A percentile compares a stretch with the other conserved stretches of the same genome.
Evolutionary conservation across 2,797 vertebrate species (phyloP).

Genomic region (Tadarida brasiliensis): DNA sequence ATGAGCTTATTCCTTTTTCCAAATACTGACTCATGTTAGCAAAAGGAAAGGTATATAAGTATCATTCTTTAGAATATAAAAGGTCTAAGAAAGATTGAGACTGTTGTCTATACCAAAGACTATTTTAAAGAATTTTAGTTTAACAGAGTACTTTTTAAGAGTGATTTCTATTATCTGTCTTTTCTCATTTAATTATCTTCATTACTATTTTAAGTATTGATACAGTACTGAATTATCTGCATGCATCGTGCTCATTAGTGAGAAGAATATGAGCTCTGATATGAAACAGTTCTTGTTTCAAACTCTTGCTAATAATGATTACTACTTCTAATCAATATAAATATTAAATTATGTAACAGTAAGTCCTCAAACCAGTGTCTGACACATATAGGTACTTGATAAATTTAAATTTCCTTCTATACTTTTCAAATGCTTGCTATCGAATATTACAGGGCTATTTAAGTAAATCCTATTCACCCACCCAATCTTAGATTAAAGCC

Average conservation of each 20-base stretch:
- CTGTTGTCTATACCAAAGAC: constrained; percentile 24
- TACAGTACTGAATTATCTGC: constrained; percentile 32
- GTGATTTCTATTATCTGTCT: constrained; percentile 1
- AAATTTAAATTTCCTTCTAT: constrained; percentile 59
- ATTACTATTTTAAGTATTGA: not conserved
- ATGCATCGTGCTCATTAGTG: constrained; percentile 2
- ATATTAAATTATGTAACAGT: not conserved
- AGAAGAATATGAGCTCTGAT: not conserved
- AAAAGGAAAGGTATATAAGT: constrained; percentile 44
- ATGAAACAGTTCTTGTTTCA: constrained; percentile 29
- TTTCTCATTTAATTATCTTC: constrained; percentile 54
- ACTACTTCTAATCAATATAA: not conserved
- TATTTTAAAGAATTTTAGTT: constrained; percentile 2
- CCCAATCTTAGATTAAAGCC: constrained; percentile 30
- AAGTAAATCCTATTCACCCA: constrained; percentile 3
- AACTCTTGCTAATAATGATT: constrained; percentile 44
- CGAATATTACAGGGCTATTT: constrained; percentile 4
- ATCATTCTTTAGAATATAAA: constrained; percentile 32
- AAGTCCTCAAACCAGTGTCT: constrained; percentile 10
- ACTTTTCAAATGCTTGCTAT: constrained; percentile 42
- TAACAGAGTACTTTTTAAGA: constrained; percentile 46
- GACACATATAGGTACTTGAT: not conserved
- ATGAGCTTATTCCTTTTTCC: constrained; percentile 5
- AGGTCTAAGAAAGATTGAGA: constrained; percentile 28
- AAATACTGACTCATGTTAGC: constrained; percentile 26